phyloP scores from a whole-genome alignment of 2,113 vertebrate genomes.

The Campylomormyrus tamandua region DNA sequence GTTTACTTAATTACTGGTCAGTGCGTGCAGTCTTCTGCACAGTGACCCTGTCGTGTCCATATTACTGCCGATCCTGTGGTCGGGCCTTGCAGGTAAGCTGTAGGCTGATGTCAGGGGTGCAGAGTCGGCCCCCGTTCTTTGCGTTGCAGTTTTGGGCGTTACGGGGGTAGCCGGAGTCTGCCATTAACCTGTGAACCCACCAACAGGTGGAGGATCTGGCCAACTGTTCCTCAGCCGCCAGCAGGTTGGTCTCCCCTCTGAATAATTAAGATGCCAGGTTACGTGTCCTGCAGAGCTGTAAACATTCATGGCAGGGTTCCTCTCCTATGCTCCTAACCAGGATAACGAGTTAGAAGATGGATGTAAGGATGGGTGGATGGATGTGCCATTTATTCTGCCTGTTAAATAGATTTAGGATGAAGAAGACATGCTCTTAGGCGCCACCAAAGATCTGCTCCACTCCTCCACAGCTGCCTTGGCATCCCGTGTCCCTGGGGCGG shows the following conservation, averaged over 20 bases:
- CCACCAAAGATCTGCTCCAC: background rate
- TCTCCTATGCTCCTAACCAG: background rate
- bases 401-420: background rate
- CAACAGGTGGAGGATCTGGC: background rate
- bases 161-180: background rate
- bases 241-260: background rate
- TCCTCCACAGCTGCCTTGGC: background rate
- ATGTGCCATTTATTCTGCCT: background rate
- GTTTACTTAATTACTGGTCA: background rate
- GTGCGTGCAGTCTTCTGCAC: background rate
- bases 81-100: background rate
- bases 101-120: background rate
- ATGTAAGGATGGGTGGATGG: background rate
- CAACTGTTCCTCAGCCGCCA: background rate
- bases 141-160: background rate
- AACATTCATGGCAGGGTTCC: background rate
- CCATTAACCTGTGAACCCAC: constrained; percentile 7
- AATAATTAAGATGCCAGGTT: constrained; percentile 1
- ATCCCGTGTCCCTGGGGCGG: background rate
- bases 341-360: background rate
- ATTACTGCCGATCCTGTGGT: background rate
- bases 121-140: background rate
- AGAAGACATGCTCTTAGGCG: background rate
- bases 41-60: background rate
- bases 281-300: background rate